Percentiles rank a stretch among this genome's conserved stretches.
phyloP scores from a whole-genome alignment of 1,140 invertebrate genomes.

The Drosophila trapezifrons region DNA sequence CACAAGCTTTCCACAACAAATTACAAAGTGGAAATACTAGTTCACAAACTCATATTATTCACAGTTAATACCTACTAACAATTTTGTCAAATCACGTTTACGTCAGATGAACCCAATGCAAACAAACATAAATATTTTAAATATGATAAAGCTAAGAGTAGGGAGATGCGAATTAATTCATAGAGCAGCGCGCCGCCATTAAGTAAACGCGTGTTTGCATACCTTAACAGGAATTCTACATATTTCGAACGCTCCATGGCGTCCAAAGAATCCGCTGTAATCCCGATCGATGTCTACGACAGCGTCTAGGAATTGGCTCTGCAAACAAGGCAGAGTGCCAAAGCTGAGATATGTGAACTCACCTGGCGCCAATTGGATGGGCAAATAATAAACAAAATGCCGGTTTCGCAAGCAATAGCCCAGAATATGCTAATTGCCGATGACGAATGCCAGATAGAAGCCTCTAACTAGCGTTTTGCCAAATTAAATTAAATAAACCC shows the following conservation, averaged over 20 bases:
- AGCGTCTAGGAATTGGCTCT: slow-evolving; percentile 57
- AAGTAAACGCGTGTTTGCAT: slow-evolving; percentile 27
- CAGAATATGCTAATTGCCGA: slow-evolving; percentile 63
- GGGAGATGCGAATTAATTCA: slow-evolving; percentile 13
- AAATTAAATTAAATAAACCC: slow-evolving; percentile 27
- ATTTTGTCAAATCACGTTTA: slow-evolving; percentile 30
- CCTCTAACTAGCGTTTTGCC: slow-evolving; percentile 36
- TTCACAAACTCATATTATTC: background rate
- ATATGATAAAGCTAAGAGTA: background rate
- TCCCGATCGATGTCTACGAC: slow-evolving; percentile 36
- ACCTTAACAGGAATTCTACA: background rate
- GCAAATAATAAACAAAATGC: slow-evolving; percentile 76
- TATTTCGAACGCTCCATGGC: background rate
- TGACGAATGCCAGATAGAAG: slow-evolving; percentile 64
- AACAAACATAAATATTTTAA: background rate
- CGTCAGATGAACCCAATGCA: slow-evolving; percentile 14
- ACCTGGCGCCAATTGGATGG: slow-evolving; percentile 72
- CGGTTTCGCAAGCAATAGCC: slow-evolving; percentile 27
- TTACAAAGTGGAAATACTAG: slow-evolving; percentile 19
- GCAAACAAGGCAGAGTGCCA: slow-evolving; percentile 40
- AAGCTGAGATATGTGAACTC: slow-evolving; percentile 53
- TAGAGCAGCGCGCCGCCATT: background rate
- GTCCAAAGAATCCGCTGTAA: slow-evolving; percentile 8
- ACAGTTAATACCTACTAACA: background rate
- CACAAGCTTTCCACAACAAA: slow-evolving; percentile 16